These are phyloP conservation scores for Enteromius argenteus DNA, from an alignment of 2,797 vertebrate species.

Conservation along the genomic window DNA sequence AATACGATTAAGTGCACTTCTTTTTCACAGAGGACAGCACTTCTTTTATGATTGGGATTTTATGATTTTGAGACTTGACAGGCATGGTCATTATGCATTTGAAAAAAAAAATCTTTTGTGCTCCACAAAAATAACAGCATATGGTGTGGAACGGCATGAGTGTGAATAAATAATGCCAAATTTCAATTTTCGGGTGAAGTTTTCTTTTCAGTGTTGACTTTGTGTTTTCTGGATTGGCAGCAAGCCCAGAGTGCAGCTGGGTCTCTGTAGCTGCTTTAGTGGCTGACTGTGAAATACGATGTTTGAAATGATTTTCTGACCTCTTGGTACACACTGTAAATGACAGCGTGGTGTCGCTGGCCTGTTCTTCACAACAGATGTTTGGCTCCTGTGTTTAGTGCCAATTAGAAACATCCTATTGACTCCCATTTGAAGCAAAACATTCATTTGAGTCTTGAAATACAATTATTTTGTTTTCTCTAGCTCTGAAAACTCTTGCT, in stretches of 20 bases:
- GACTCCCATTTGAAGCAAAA: constrained; percentile 14
- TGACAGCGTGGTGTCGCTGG: neutral
- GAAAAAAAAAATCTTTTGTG: neutral
- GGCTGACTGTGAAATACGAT: constrained; percentile 3
- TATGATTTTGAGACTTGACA: neutral
- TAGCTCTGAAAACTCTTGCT: constrained; percentile 8
- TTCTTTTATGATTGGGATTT: neutral
- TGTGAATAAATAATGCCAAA: constrained; percentile 2
- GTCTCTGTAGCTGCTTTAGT: neutral
- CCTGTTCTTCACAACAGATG: constrained; percentile 12
- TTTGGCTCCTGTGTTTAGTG: constrained; percentile 22
- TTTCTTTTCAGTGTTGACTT: constrained; percentile 8
- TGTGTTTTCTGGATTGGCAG: neutral
- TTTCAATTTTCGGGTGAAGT: neutral
- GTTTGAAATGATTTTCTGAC: constrained; percentile 25
- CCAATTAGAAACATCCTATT: constrained; percentile 14
- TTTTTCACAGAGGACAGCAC: neutral
- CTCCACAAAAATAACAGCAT: neutral
- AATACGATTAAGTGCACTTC: neutral
- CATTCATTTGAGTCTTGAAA: constrained; percentile 19
- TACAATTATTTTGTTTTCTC: neutral
- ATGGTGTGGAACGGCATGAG: neutral
- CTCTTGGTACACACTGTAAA: neutral
- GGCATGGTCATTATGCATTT: neutral
- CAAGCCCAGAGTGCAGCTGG: constrained; percentile 1